phyloP scores from a whole-genome alignment of 2,113 vertebrate species.

The Desmodus rotundus region DNA sequence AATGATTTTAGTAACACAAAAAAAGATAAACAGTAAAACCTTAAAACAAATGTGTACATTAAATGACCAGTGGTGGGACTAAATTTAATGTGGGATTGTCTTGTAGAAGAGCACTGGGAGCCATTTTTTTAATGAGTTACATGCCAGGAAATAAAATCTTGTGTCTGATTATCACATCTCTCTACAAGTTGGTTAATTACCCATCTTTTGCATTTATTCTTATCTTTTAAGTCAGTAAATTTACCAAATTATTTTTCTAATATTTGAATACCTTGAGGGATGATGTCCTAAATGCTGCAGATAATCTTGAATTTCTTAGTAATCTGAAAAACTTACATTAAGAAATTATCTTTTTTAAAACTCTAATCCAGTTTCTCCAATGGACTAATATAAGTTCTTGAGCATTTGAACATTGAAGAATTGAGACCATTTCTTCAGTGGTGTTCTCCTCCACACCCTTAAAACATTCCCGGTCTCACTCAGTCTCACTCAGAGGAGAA shows the following conservation, averaged over 20 bases:
- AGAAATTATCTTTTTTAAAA: neutral
- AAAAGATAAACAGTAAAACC: neutral
- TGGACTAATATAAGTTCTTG: neutral
- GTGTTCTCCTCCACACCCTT: neutral
- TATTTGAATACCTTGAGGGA: neutral
- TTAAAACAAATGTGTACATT: neutral
- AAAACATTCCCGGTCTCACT: fast-evolving
- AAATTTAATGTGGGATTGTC: neutral
- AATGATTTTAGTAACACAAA: neutral
- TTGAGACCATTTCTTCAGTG: neutral
- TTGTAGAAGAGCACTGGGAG: neutral
- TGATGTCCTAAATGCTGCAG: neutral
- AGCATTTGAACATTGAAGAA: neutral
- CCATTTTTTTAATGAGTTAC: neutral
- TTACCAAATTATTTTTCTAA: neutral
- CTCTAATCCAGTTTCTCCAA: neutral
- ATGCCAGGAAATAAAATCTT: neutral
- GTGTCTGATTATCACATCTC: neutral
- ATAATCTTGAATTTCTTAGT: neutral
- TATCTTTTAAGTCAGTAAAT: neutral
- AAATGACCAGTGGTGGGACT: neutral
- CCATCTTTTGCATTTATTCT: neutral
- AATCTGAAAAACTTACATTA: neutral
- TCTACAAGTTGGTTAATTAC: neutral
- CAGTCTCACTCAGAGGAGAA: neutral